Base-by-base conservation (phyloP, 2,113 vertebrate genomes). In the Gymnogyps californianus region DNA sequence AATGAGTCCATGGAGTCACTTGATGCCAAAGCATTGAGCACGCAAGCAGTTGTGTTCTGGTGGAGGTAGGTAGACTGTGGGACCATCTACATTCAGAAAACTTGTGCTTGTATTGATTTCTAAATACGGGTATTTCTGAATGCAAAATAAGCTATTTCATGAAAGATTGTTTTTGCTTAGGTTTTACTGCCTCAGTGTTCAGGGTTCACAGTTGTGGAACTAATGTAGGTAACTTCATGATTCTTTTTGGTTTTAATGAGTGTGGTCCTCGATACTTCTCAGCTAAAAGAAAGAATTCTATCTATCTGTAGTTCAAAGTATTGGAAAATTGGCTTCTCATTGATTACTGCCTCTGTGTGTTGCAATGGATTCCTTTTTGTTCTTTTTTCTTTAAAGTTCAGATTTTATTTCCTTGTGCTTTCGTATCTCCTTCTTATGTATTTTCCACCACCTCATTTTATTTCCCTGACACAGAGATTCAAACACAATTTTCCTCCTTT, bases 1-100 rank as follows among this genome's bases (percentile, higher is more conserved):
- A 54, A 2, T 3, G 38, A 20, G 18, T n/a, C 22, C n/a, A 1
- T 1, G 32, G 69, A 62, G 9, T 19, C 21, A 5, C 12, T 7
- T 40, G 32, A 17, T 19, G 18, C 16, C 16, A 28, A 40, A 70
- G 40, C 21, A 16, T 0, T 64, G 47, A 22, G 24, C 46, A 14
- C 0, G 2, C 25, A 80, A 82, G 24, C 26, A 36, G 32, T 65
- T 13, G 24, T 79, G 55, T 58, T 77, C 32, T 34, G n/a, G 9
- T 70, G 34, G 44, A 54, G 15, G 21, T 2, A 24, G 8, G 36
- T 52, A 72, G 29, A 24, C 20, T 69, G 13, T 40, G 28, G 22
- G 19, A 66, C 25, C 44, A 36, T 21, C 13, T 42, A 2, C 16
- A 5, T 31, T 82, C 51, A 34, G 59, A n/a, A 64, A 83, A 55